Percentiles rank a stretch among this genome's conserved stretches.
These are phyloP conservation scores for Notolabrus celidotus DNA, from an alignment of 2,797 vertebrate species.

Conservation along the genomic window DNA sequence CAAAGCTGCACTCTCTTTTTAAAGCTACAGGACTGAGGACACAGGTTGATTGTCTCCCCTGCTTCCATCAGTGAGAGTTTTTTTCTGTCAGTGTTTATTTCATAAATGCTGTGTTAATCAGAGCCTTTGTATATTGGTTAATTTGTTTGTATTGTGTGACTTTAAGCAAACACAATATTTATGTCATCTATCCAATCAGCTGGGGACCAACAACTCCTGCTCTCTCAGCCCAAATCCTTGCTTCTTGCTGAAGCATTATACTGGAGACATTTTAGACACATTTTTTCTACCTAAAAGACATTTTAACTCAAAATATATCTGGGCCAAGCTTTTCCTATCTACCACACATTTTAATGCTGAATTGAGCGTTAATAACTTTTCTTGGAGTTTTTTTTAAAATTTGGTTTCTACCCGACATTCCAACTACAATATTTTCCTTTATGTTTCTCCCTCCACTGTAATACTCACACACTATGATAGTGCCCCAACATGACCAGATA, in stretches of 20 bases:
- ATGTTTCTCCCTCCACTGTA: background rate
- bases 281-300: background rate
- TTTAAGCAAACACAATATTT: background rate
- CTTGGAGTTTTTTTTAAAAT: background rate
- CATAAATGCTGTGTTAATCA: background rate
- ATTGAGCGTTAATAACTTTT: background rate
- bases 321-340: background rate
- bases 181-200: background rate
- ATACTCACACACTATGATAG: no score
- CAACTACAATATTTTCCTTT: background rate
- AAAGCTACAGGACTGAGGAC: background rate
- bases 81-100: background rate
- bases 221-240: background rate
- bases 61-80: background rate
- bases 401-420: slow-evolving; percentile 2
- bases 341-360: background rate
- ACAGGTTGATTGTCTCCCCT: background rate
- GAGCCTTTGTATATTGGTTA: background rate
- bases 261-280: background rate
- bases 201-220: background rate
- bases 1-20: no score
- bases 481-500: background rate
- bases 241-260: background rate
- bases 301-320: background rate
- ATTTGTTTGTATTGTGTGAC: background rate